Conservation (phyloP, 2,888 invertebrate genomes). For the Lordiphosa andalusiaca region DNA sequence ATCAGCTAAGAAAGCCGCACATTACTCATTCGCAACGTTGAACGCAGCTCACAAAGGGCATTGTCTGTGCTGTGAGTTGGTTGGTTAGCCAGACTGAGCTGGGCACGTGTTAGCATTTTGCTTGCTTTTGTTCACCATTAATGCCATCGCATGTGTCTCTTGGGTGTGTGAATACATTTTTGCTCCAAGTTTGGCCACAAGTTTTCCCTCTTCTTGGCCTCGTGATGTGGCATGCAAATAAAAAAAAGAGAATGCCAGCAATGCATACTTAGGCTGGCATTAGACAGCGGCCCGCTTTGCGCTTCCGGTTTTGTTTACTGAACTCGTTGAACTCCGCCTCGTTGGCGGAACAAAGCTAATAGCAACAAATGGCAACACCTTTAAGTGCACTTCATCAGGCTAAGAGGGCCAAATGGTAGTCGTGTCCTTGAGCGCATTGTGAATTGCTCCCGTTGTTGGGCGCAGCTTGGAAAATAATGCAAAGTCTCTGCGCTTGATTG, state of each 20-base stretch:
- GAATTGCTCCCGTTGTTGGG: conserved; percentile 51
- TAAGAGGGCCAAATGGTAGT: not conserved
- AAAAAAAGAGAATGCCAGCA: conserved; percentile 10
- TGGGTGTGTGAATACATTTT: conserved; percentile 56
- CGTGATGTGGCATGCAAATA: conserved; percentile 37
- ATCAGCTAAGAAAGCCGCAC: conserved; percentile 57
- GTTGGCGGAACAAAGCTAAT: conserved; percentile 25
- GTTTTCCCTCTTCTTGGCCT: conserved; percentile 17
- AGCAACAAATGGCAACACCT: conserved; percentile 46
- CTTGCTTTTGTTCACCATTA: conserved; percentile 48
- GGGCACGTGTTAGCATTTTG: conserved; percentile 64
- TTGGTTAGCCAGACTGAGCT: conserved; percentile 29
- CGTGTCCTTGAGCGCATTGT: conserved; percentile 30
- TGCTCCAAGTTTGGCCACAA: conserved; percentile 53
- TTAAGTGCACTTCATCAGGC: conserved; percentile 54
- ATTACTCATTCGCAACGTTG: conserved; percentile 65
- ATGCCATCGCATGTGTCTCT: conserved; percentile 53
- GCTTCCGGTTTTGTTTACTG: conserved; percentile 27
- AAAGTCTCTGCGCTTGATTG: conserved; percentile 9
- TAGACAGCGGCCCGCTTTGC: not conserved
- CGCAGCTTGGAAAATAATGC: conserved; percentile 5
- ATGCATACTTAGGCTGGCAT: conserved; percentile 19
- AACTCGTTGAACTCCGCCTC: conserved; percentile 38
- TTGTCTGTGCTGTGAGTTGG: conserved; percentile 18
- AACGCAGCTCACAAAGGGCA: conserved; percentile 33